Conservation (phyloP, 2,888 invertebrate species). For the Stegana nigrithorax region DNA sequence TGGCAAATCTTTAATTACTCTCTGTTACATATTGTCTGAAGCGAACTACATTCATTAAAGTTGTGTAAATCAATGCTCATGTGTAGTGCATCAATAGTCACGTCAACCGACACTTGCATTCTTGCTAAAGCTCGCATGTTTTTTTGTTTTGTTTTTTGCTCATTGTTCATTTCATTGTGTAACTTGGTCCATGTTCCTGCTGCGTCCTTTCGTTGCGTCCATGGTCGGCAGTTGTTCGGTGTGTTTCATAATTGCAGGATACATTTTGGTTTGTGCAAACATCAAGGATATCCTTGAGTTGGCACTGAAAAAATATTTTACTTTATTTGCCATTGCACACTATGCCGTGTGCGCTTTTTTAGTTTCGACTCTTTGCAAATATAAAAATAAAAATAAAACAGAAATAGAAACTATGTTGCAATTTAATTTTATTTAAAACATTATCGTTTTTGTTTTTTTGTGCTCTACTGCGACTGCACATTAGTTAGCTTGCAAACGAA, state of each 20-base stretch:
- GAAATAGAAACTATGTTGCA: background rate
- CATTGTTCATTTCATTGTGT: slow-evolving; percentile 10
- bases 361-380: too few relatives aligned
- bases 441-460: background rate
- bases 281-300: slow-evolving; percentile 59
- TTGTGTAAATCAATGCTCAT: too few relatives aligned
- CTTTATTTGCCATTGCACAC: background rate
- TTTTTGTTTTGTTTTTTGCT: too few relatives aligned
- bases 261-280: slow-evolving; percentile 45
- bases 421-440: background rate
- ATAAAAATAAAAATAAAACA: too few relatives aligned
- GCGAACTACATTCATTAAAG: too few relatives aligned
- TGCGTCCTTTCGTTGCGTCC: background rate
- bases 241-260: slow-evolving; percentile 54
- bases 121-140: too few relatives aligned
- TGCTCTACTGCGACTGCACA: background rate
- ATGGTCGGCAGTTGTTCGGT: background rate
- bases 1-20: too few relatives aligned
- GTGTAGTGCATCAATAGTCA: too few relatives aligned
- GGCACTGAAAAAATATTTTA: slow-evolving; percentile 52
- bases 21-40: too few relatives aligned
- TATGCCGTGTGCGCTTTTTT: too few relatives aligned
- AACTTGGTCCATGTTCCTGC: slow-evolving; percentile 4
- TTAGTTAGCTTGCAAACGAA: too few relatives aligned
- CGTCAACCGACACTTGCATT: too few relatives aligned